Conservation (phyloP, 2,888 invertebrate species). For the Diachrysia chrysitis region DNA sequence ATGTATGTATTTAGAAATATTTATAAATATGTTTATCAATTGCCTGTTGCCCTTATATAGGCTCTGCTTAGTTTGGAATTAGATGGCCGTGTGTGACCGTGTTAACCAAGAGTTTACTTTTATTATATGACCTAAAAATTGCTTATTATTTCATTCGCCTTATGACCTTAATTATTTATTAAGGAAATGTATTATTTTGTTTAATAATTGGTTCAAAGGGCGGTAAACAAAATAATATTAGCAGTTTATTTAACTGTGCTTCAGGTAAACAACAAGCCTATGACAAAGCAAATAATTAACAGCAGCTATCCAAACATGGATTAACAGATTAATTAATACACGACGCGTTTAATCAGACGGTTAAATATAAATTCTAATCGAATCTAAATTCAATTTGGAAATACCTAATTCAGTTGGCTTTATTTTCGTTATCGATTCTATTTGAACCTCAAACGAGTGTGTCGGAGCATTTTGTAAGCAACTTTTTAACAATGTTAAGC, state of each 20-base stretch:
- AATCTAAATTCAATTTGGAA: conserved; percentile 28
- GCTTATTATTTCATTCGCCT: not conserved
- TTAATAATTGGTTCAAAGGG: not conserved
- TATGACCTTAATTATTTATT: not conserved
- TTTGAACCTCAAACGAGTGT: conserved; percentile 38
- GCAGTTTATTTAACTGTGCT: not conserved
- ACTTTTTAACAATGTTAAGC: conserved; percentile 49
- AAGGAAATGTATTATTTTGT: not conserved
- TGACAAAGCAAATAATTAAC: conserved; percentile 4
- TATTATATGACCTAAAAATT: too few relatives aligned
- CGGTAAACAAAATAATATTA: not conserved
- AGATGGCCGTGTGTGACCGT: too few relatives aligned
- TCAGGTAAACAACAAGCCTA: not conserved
- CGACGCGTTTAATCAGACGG: not conserved
- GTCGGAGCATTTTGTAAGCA: conserved; percentile 41
- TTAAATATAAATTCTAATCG: conserved; percentile 4
- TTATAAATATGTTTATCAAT: too few relatives aligned
- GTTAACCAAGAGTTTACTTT: too few relatives aligned
- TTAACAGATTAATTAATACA: conserved; percentile 1
- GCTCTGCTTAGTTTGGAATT: too few relatives aligned
- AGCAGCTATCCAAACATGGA: not conserved
- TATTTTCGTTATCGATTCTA: conserved; percentile 46
- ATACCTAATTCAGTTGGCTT: conserved; percentile 21
- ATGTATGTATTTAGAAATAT: too few relatives aligned
- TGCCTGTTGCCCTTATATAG: too few relatives aligned